Evolutionary conservation across 1,140 invertebrate species (phyloP), one percentile per base, ranked within the genome.

Genomic region (Proctacanthus coquilletti): DNA sequence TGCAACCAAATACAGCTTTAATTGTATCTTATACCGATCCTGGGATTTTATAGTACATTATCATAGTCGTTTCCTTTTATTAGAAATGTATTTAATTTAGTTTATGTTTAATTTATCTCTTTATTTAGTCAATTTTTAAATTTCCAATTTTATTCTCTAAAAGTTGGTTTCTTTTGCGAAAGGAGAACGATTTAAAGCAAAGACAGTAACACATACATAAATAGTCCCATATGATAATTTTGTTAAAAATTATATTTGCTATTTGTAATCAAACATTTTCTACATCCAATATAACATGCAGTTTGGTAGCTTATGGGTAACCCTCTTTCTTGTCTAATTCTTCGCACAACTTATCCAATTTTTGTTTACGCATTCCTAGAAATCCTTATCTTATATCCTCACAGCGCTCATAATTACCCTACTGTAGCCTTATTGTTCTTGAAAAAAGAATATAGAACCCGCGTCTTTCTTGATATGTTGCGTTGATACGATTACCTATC

Each of bases 1-100:
- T n/a, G n/a, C n/a, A n/a, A n/a, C n/a, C n/a, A n/a, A n/a, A n/a
- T n/a, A n/a, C n/a, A n/a, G n/a, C n/a, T n/a, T n/a, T n/a, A n/a
- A n/a, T n/a, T n/a, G n/a, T n/a, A n/a, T n/a, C 50, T 42, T 44
- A 43, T 34, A 45, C 44, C 44, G 45, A 52, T 42, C 42, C 46
- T 25, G 21, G 41, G 36, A 38, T 35, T 35, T 41, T 35, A 42
- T 34, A 38, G 41, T 32, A 41, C 42, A 42, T 44, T 44, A 42
- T 40, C 42, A 41, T 44, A 38, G 42, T 42, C 42, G 33, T 25
- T 25, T 25, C n/a, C 23, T 25, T 25, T n/a, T 25, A 8, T 25
- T 8, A 8, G n/a, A 25, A n/a, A 8, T 8, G n/a, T 8, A 25
- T 25, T 6, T 25, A 8, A 25, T 25, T 25, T 25, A 25, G n/a